phyloP scores from a whole-genome alignment of 2,888 invertebrate genomes.

The Spisula subtruncata region DNA sequence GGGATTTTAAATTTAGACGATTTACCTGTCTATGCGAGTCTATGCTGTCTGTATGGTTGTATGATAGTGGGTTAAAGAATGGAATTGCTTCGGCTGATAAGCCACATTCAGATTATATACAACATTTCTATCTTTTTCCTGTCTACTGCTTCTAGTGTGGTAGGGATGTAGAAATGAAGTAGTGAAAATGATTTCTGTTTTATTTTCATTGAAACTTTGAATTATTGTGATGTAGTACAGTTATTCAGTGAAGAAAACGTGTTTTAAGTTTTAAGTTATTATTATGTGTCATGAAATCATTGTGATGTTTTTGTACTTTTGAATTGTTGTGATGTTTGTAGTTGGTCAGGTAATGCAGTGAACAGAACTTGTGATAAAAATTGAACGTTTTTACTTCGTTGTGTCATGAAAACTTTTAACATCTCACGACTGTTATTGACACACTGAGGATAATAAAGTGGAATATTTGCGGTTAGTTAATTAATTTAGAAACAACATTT shows the following conservation, averaged over 20 bases:
- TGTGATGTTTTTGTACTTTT: neutral
- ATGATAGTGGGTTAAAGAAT: neutral
- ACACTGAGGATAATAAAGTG: neutral
- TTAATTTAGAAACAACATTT: neutral
- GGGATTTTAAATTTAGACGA: constrained; percentile 1
- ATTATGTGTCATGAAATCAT: too few species aligned
- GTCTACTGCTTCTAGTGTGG: neutral
- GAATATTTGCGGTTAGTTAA: neutral
- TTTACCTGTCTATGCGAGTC: constrained; percentile 30
- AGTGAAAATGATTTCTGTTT: neutral
- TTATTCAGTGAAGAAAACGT: neutral
- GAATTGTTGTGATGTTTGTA: neutral
- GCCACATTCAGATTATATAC: neutral
- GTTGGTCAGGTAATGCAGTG: neutral
- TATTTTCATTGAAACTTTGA: constrained; percentile 6
- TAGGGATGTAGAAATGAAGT: neutral
- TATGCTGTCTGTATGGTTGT: neutral
- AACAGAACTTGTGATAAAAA: neutral
- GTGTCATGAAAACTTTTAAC: neutral
- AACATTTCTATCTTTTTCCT: neutral
- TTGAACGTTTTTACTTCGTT: neutral
- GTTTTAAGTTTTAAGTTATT: too few species aligned
- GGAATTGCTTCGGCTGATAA: neutral
- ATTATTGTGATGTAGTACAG: neutral
- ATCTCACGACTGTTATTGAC: neutral